Percentiles rank a stretch among this genome's conserved stretches.
These are phyloP conservation scores for Tenthredo livida DNA, from an alignment of 2,888 invertebrate genomes.

Conservation along the genomic window DNA sequence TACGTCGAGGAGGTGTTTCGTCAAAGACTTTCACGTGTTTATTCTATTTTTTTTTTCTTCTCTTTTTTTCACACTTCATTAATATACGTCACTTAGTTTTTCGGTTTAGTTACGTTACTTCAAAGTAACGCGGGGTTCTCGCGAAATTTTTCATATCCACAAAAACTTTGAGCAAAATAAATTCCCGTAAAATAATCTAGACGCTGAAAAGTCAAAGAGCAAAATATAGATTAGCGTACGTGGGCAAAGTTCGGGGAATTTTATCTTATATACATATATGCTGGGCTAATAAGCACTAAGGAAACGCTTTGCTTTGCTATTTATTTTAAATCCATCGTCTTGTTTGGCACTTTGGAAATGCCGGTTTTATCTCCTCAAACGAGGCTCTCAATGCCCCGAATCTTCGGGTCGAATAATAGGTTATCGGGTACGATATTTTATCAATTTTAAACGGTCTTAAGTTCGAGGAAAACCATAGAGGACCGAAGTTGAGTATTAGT, in stretches of 20 bases:
- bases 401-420: background rate
- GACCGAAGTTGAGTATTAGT: background rate
- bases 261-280: background rate
- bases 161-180: background rate
- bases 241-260: background rate
- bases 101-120: background rate
- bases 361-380: background rate
- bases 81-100: background rate
- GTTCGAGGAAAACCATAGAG: background rate
- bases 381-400: background rate
- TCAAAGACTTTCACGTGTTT: background rate
- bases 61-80: background rate
- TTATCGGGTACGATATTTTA: background rate
- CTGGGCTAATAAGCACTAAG: background rate
- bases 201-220: background rate
- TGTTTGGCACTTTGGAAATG: background rate
- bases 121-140: background rate
- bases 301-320: background rate
- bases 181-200: background rate
- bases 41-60: background rate
- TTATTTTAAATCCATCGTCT: background rate
- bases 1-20: background rate
- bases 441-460: background rate
- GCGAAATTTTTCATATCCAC: background rate
- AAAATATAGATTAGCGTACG: background rate